These are phyloP conservation scores for Clitarchus hookeri DNA, from an alignment of 2,888 invertebrate genomes.

Conservation along the genomic window DNA sequence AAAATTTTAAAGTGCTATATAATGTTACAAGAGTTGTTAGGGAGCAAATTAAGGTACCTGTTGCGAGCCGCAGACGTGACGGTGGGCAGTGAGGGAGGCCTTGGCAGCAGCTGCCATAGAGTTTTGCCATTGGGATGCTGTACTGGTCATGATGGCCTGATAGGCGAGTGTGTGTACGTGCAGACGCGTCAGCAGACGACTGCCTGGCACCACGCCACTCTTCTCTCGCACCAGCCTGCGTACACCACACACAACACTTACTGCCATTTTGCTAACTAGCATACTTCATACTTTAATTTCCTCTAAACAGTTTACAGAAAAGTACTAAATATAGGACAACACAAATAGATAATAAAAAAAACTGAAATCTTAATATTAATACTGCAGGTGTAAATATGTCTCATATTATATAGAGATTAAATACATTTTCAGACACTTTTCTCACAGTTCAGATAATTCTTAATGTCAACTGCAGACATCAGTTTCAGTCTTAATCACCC, in stretches of 20 bases:
- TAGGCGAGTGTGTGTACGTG: slow-evolving; percentile 89
- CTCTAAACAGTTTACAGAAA: slow-evolving; percentile 28
- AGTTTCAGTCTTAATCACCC: too few species aligned
- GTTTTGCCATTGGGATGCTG: slow-evolving; percentile 74
- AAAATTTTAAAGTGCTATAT: too few species aligned
- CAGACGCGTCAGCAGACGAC: slow-evolving; percentile 69
- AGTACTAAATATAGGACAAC: background rate
- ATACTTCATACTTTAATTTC: too few species aligned
- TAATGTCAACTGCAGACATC: too few species aligned
- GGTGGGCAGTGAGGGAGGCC: slow-evolving; percentile 79
- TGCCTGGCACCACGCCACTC: slow-evolving; percentile 55
- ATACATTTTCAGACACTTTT: too few species aligned
- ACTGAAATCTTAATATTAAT: too few species aligned
- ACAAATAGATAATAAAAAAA: too few species aligned
- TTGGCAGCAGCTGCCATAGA: slow-evolving; percentile 80
- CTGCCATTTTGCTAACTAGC: too few species aligned
- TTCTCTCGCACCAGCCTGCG: slow-evolving; percentile 56
- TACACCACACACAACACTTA: background rate
- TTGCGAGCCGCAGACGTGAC: slow-evolving; percentile 77
- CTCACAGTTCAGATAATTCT: too few species aligned
- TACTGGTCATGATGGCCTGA: slow-evolving; percentile 77
- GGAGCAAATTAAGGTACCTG: slow-evolving; percentile 53
- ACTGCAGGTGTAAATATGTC: too few species aligned
- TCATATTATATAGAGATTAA: too few species aligned
- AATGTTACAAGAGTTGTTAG: too few species aligned